These are phyloP conservation scores for Eupithecia insigniata DNA, from an alignment of 2,888 invertebrate species.

Conservation along the genomic window DNA sequence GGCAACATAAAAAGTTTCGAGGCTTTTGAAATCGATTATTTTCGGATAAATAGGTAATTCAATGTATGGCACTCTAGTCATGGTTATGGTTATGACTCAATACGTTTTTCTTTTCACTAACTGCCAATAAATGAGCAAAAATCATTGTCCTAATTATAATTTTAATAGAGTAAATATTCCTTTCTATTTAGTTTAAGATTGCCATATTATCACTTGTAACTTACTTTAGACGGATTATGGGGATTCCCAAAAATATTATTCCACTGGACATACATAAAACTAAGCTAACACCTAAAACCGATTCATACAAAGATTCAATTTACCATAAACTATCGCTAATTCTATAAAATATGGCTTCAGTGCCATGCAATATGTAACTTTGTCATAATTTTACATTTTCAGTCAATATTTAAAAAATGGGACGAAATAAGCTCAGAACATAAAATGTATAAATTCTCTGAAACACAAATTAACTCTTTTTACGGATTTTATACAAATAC, in stretches of 20 bases:
- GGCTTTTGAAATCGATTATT: conserved; percentile 38
- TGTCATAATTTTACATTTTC: conserved; percentile 7
- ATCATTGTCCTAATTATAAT: conserved; percentile 10
- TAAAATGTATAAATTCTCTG: conserved; percentile 10
- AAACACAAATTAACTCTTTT: conserved; percentile 2
- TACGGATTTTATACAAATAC: conserved; percentile 1
- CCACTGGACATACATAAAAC: conserved; percentile 32
- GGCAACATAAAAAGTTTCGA: conserved; percentile 16
- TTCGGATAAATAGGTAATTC: background rate
- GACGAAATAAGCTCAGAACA: background rate
- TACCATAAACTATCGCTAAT: conserved; percentile 5
- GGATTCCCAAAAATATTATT: conserved; percentile 19
- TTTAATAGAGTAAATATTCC: conserved; percentile 16
- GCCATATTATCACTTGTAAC: conserved; percentile 19
- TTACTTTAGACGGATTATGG: conserved; percentile 30
- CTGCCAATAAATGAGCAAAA: conserved; percentile 26
- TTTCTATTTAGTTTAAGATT: conserved; percentile 15
- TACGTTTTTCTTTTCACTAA: conserved; percentile 1
- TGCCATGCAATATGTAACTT: conserved; percentile 3
- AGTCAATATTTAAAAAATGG: conserved; percentile 3
- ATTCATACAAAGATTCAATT: conserved; percentile 22
- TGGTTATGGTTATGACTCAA: conserved; percentile 8
- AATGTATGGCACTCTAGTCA: conserved; percentile 27
- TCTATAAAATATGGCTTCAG: conserved; percentile 14
- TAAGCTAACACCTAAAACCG: conserved; percentile 19